Base-by-base conservation (phyloP, 2,888 invertebrate species). In the Orthosia incerta region DNA sequence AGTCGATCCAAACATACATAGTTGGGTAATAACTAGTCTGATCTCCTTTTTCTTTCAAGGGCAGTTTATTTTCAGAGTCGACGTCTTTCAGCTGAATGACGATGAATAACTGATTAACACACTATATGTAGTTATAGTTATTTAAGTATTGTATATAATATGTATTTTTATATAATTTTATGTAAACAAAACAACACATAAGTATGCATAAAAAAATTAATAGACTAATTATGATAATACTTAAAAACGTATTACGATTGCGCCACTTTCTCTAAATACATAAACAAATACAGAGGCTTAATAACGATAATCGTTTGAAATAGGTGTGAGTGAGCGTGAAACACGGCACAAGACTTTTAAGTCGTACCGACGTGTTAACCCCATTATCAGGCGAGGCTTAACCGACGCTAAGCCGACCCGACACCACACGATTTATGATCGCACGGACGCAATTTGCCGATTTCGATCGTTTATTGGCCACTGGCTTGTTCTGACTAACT, bases 381-480 rank as follows among this genome's bases (percentile, higher is more conserved):
- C 96, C 91, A 93, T 95, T 95, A 95, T 95, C 95, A 91, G 91
- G 53, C 67, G 70, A 91, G 90, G 77, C 81, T 81, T 94, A 95
- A 85, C 89, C 80, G 84, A 79, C 86, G 90, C 84, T 94, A 94
- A 95, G 92, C 93, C 92, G 76, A 82, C 90, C 85, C 88, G 93
- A 93, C 94, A 93, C 88, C 90, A 89, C 90, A 86, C 93, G 93
- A 96, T 96, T 96, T 96, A 96, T 95, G 94, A 89, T 88, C 85
- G 86, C 88, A 87, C 82, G 86, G 85, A 87, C 86, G 92, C 93
- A 95, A 95, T 94, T 95, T 93, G 93, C 91, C 91, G 92, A 93
- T 93, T 90, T 91, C 91, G 91, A 94, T 95, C 92, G 91, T 90
- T 90, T 93, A 95, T 94, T 94, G 95, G 93, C 93, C 92, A 91